Conservation (phyloP, 2,888 invertebrate species). For the Rhagonycha lutea region DNA sequence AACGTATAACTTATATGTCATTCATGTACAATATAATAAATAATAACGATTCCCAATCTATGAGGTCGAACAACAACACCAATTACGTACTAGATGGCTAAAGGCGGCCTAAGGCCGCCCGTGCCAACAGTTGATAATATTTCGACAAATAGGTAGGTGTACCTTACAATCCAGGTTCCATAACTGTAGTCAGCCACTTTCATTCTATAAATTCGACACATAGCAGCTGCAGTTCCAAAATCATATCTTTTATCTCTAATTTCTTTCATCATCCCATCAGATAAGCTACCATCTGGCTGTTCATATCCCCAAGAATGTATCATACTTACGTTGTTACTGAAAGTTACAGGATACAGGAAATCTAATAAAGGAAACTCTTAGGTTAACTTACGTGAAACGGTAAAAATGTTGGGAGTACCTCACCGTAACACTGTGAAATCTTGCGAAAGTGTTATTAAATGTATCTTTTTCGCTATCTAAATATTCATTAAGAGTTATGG, state of each 20-base stretch:
- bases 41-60: too few relatives aligned
- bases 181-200: conserved; percentile 56
- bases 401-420: conserved; percentile 65
- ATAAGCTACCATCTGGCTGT: conserved; percentile 61
- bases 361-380: background rate
- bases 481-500: conserved; percentile 57
- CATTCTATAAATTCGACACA: conserved; percentile 65
- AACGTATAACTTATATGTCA: too few relatives aligned
- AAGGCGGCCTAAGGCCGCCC: too few relatives aligned
- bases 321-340: conserved; percentile 55
- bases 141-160: too few relatives aligned
- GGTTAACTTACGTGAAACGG: conserved; percentile 64
- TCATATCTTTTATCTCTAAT: conserved; percentile 63
- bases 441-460: conserved; percentile 66
- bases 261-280: conserved; percentile 66
- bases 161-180: conserved; percentile 67
- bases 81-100: too few relatives aligned
- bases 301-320: conserved; percentile 68
- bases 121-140: too few relatives aligned
- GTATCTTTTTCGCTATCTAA: conserved; percentile 57
- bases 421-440: conserved; percentile 65
- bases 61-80: too few relatives aligned
- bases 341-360: conserved; percentile 21
- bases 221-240: conserved; percentile 68
- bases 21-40: too few relatives aligned